Evolutionary conservation across 2,797 vertebrate genomes (phyloP).

Genomic region (Miichthys miiuy): DNA sequence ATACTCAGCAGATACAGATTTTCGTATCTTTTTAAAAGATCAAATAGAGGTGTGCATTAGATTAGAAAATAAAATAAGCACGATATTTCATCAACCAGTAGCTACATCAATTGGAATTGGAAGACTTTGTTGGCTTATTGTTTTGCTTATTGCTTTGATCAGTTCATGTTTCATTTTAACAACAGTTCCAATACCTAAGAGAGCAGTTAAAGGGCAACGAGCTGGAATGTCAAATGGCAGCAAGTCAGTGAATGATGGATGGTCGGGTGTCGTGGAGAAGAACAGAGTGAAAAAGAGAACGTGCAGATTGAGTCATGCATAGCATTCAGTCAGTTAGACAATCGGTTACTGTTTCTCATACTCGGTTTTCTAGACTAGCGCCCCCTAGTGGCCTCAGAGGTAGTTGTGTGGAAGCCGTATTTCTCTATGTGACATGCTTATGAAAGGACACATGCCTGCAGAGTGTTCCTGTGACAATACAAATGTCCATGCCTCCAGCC

Average conservation of each 20-base stretch:
- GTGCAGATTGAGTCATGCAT: slow-evolving; percentile 85
- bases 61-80: slow-evolving; percentile 74
- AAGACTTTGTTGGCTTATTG: slow-evolving; percentile 75
- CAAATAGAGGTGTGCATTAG: slow-evolving; percentile 72
- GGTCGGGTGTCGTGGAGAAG: slow-evolving; percentile 39
- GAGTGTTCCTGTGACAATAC: slow-evolving; percentile 52
- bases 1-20: slow-evolving; percentile 79
- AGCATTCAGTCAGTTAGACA: slow-evolving; percentile 77
- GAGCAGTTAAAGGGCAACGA: slow-evolving; percentile 73
- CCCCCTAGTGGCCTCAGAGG: slow-evolving; percentile 81
- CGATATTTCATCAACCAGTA: slow-evolving; percentile 61
- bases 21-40: slow-evolving; percentile 69
- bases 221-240: slow-evolving; percentile 83
- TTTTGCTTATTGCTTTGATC: slow-evolving; percentile 83
- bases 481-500: slow-evolving; percentile 65
- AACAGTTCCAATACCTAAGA: slow-evolving; percentile 70
- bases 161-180: slow-evolving; percentile 65
- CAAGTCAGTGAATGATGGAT: slow-evolving; percentile 74
- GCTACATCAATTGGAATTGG: slow-evolving; percentile 71
- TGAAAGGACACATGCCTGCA: slow-evolving; percentile 70
- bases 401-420: slow-evolving; percentile 82
- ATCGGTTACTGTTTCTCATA: slow-evolving; percentile 69
- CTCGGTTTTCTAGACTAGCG: slow-evolving; percentile 75
- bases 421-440: slow-evolving; percentile 75
- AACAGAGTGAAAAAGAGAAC: slow-evolving; percentile 64